Percentiles rank a stretch among this genome's conserved stretches.
Conservation (phyloP, 2,797 vertebrate genomes). For the Scolopax rusticola region DNA sequence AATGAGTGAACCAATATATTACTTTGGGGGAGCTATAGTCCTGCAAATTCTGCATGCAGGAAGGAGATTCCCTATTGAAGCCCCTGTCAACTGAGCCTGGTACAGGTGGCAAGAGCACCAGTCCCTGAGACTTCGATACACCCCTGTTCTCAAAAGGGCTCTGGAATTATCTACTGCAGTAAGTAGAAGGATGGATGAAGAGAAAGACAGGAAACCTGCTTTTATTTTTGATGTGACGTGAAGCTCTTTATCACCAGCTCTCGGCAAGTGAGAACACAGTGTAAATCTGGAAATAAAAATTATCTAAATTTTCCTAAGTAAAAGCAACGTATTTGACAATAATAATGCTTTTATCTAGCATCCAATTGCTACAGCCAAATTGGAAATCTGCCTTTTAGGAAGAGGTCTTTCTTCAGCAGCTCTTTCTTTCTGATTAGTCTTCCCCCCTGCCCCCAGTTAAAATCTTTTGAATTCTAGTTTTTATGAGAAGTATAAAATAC, state of each 20-base stretch:
- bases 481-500: not conserved
- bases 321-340: not conserved
- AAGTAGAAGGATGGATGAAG: not conserved
- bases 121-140: not conserved
- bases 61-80: not conserved
- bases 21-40: not conserved
- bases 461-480: not conserved
- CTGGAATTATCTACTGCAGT: not conserved
- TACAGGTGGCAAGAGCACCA: not conserved
- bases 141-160: not conserved
- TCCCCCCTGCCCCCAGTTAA: not conserved
- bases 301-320: not conserved
- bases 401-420: not conserved
- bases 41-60: not conserved
- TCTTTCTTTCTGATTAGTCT: not conserved
- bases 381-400: not conserved
- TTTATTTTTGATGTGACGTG: not conserved
- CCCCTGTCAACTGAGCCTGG: not conserved
- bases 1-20: not conserved
- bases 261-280: not conserved
- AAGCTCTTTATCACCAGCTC: not conserved
- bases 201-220: not conserved
- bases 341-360: not conserved
- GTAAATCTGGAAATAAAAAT: not conserved
- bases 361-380: not conserved